phyloP scores from a whole-genome alignment of 2,113 vertebrate species.

The Chrysemys picta region DNA sequence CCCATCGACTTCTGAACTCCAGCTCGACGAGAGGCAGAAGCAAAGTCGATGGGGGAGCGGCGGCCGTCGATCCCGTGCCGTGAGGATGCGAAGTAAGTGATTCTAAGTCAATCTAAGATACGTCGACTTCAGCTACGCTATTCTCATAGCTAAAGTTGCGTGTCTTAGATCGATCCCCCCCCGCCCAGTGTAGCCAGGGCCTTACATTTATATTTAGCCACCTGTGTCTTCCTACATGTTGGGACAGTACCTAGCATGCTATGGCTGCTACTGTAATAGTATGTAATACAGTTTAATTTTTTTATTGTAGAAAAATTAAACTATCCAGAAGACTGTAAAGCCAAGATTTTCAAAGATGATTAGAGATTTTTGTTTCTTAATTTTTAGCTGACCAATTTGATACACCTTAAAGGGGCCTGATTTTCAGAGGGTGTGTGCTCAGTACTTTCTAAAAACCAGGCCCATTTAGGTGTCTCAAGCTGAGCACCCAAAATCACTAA shows the following conservation, averaged over 20 bases:
- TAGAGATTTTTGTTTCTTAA: neutral
- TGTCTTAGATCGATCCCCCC: too few species aligned
- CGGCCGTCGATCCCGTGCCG: too few species aligned
- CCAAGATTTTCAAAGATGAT: neutral
- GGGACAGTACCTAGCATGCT: neutral
- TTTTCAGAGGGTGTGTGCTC: neutral
- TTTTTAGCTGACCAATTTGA: fast-evolving
- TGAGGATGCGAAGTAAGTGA: too few species aligned
- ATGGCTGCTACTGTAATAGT: neutral
- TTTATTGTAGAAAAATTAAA: neutral
- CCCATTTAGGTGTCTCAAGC: neutral
- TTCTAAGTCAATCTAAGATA: too few species aligned
- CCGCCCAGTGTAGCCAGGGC: too few species aligned
- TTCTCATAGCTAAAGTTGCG: too few species aligned
- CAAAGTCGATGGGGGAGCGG: too few species aligned
- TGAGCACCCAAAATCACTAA: neutral
- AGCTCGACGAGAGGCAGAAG: too few species aligned
- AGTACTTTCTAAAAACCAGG: conserved; percentile 9
- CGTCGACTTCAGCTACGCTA: too few species aligned
- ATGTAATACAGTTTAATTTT: conserved; percentile 10
- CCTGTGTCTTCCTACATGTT: neutral
- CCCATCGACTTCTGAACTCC: too few species aligned
- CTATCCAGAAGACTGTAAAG: neutral
- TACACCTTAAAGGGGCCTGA: neutral
- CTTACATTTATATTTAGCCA: neutral